These are phyloP conservation scores for Drosophila subsilvestris DNA, from an alignment of 2,888 invertebrate genomes.

Conservation along the genomic window DNA sequence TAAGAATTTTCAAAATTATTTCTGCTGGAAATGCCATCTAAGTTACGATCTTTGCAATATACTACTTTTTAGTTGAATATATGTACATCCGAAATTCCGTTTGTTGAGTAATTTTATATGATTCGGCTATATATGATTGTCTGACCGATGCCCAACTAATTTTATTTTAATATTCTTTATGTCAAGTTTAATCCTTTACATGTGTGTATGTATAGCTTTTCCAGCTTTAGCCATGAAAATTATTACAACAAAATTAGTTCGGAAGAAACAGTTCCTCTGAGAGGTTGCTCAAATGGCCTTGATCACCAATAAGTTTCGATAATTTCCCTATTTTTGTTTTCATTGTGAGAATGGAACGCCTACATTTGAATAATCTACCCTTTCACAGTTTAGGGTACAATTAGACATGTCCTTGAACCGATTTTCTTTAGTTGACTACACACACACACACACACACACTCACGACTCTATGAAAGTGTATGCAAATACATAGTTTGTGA, in stretches of 20 bases:
- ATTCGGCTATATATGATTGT: no score
- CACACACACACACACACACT: background rate
- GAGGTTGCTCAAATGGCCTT: constrained; percentile 35
- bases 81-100: no score
- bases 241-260: background rate
- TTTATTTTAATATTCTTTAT: no score
- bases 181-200: no score
- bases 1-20: no score
- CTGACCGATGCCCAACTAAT: no score
- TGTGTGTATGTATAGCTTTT: background rate
- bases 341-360: constrained; percentile 32
- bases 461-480: constrained; percentile 3
- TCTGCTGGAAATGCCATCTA: no score
- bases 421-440: constrained; percentile 5
- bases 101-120: no score
- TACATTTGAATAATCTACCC: constrained; percentile 40
- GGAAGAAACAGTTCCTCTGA: background rate
- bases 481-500: constrained; percentile 1
- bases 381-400: constrained; percentile 27
- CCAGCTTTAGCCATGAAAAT: background rate
- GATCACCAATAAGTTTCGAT: constrained; percentile 44
- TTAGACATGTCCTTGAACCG: constrained; percentile 47
- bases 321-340: constrained; percentile 14
- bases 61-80: no score
- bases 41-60: no score